Conservation (phyloP, 2,113 vertebrate genomes). For the Promerops cafer region DNA sequence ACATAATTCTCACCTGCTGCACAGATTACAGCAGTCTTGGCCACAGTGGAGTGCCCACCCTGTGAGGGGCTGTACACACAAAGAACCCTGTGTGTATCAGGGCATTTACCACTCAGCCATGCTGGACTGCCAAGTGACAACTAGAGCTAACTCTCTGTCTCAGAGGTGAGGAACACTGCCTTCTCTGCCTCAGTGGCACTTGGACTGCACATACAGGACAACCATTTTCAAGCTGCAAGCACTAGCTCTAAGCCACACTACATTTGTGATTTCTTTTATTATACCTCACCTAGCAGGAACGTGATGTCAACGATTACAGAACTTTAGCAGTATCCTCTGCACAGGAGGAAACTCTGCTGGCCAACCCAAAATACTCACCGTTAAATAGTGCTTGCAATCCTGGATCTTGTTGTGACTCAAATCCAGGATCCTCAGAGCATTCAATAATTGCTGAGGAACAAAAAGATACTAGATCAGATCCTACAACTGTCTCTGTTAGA, state of each 20-base stretch:
- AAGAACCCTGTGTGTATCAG: not conserved
- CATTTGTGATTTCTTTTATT: not conserved
- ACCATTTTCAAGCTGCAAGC: not conserved
- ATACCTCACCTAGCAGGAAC: not conserved
- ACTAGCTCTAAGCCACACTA: not conserved
- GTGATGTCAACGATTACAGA: not conserved
- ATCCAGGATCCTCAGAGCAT: conserved; percentile 84
- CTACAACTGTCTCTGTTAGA: not conserved
- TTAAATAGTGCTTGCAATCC: conserved; percentile 85
- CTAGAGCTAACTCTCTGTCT: not conserved
- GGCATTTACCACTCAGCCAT: rapidly evolving
- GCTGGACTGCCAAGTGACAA: not conserved
- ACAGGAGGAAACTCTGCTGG: not conserved
- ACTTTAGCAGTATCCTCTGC: not conserved
- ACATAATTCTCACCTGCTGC: not conserved
- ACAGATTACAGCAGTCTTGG: not conserved
- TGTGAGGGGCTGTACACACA: not conserved
- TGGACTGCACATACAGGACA: not conserved
- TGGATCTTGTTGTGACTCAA: conserved; percentile 93
- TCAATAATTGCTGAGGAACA: conserved; percentile 81
- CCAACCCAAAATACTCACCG: conserved; percentile 35
- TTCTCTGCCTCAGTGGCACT: not conserved
- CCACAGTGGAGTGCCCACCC: not conserved
- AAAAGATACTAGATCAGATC: not conserved
- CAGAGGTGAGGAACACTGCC: not conserved